Evolutionary conservation across 92 coral and sea anemone species (phyloP).

Genomic region (Siderastrea radians): DNA sequence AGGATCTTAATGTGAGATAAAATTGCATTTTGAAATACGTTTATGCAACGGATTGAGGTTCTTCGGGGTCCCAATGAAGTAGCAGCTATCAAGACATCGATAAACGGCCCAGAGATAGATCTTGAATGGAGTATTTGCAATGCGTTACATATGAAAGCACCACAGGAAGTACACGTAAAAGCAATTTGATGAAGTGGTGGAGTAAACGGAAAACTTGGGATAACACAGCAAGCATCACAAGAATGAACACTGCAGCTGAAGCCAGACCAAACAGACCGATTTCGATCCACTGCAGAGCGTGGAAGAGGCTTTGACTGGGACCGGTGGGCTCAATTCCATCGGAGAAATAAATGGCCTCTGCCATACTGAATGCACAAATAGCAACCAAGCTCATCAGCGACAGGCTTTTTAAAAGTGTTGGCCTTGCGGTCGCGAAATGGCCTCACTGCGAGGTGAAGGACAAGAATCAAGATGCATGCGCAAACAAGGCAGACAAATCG

Average conservation of each 20-base stretch:
- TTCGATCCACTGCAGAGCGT: constrained; percentile 47
- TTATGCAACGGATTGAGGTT: neutral
- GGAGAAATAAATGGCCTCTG: constrained; percentile 39
- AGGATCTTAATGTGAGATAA: no score
- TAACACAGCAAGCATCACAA: constrained; percentile 18
- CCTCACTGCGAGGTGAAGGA: constrained; percentile 37
- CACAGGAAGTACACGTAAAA: no score
- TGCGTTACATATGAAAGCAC: neutral
- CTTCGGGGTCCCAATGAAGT: neutral
- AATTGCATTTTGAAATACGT: no score
- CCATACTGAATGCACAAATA: constrained; percentile 48
- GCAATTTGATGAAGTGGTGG: neutral
- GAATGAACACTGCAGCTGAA: constrained; percentile 13
- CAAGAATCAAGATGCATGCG: constrained; percentile 41
- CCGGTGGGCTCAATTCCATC: constrained; percentile 43
- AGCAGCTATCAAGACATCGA: neutral
- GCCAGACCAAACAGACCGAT: constrained; percentile 23
- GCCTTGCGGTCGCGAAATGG: constrained; percentile 59
- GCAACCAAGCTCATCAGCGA: constrained; percentile 25
- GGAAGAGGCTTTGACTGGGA: constrained; percentile 1
- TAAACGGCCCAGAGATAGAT: neutral
- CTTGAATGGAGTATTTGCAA: neutral
- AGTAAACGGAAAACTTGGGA: constrained; percentile 48
- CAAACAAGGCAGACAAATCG: constrained; percentile 25
- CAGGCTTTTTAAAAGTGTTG: no score